Evolutionary conservation across 64 coral and sea anemone species (phyloP).

Genomic region (Montipora capricornis): DNA sequence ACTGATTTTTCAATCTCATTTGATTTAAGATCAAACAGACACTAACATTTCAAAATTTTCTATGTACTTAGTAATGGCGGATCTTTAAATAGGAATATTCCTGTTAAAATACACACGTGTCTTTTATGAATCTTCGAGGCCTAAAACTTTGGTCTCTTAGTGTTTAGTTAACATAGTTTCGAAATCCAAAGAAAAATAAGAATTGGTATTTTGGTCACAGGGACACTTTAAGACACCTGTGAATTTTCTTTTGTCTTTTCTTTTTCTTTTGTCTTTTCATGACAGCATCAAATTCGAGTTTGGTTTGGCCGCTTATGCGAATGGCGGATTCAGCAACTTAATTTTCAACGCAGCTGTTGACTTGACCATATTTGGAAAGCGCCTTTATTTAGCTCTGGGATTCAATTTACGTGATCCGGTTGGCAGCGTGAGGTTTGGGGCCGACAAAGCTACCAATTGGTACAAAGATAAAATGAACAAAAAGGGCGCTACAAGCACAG

Average conservation of each 20-base stretch:
- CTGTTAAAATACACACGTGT: too few species aligned
- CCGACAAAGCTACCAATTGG: slow-evolving; percentile 69
- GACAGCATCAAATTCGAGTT: slow-evolving; percentile 91
- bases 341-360: slow-evolving; percentile 94
- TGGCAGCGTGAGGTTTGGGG: slow-evolving; percentile 61
- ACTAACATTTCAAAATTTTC: too few species aligned
- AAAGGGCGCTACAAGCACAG: slow-evolving; percentile 77
- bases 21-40: too few species aligned
- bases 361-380: slow-evolving; percentile 96
- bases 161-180: too few species aligned
- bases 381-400: slow-evolving; percentile 72
- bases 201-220: too few species aligned
- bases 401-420: slow-evolving; percentile 80
- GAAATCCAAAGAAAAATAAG: too few species aligned
- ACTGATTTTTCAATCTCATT: too few species aligned
- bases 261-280: not conserved
- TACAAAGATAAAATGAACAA: slow-evolving; percentile 96
- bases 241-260: not conserved
- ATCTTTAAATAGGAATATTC: too few species aligned
- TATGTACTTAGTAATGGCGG: too few species aligned
- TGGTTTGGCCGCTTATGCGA: slow-evolving; percentile 73
- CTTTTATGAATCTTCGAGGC: too few species aligned
- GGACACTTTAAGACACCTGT: too few species aligned
- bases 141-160: too few species aligned
- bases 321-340: slow-evolving; percentile 55